Evolutionary conservation across 1,140 invertebrate species (phyloP), one percentile per base, ranked within the genome.

Genomic region (Atta texana): DNA sequence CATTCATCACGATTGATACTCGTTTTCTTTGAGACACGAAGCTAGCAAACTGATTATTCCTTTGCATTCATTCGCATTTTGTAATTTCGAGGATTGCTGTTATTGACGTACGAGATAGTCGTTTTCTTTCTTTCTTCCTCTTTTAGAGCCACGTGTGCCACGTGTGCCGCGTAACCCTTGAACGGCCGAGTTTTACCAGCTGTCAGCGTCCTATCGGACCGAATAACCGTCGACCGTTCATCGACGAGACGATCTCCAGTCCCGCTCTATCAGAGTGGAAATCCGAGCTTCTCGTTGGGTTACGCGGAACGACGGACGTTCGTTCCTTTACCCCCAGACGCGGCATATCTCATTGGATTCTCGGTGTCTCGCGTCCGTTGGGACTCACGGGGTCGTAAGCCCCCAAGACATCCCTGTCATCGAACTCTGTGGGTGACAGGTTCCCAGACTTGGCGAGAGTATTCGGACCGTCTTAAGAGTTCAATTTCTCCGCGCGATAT

Each of bases 381-480:
- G 71, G 88, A 89, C 88, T 88, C 87, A 86, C 68, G 74, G 80
- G 87, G 63, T 86, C 87, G 61, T 75, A 51, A 80, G 61, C 75
- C 55, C 88, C 81, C 61, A 59, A 68, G 93, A 93, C 92, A 87
- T 59, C 53, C 59, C 71, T 89, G 88, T 89, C 82, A 80, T 89
- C 76, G 88, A 86, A 92, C 93, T 93, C 93, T 89, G 81, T 87
- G 71, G 51, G 88, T 88, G 88, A 82, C 85, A 85, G 84, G 90
- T 90, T 88, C 89, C 87, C 21, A 12, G 69, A 63, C 59, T 44
- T 51, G 2, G 21, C 66, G 39, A 39, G 39, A 39, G 39, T 21
- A 34, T 16, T 51, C 55, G 80, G 24, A 31, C 6, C 66, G 28
- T 3, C 21, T 61, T 61, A 39, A 21, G 6, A 39, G n/a, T 24